phyloP scores from a whole-genome alignment of 2,113 vertebrate genomes.

The Orientallactaga bullata region DNA sequence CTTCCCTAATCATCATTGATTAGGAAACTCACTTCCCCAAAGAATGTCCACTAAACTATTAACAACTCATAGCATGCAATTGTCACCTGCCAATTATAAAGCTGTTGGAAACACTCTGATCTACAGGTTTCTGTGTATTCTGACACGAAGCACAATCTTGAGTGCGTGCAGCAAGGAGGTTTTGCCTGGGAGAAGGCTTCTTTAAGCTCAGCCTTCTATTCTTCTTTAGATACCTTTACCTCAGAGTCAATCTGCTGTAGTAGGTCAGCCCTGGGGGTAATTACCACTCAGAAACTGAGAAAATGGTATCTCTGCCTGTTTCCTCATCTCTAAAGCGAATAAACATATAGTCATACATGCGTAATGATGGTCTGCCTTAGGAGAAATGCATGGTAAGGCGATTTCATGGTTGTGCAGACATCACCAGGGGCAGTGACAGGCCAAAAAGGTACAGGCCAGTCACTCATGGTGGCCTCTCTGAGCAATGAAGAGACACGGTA shows the following conservation, averaged over 20 bases:
- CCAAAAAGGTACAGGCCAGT: background rate
- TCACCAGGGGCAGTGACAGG: background rate
- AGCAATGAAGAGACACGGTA: background rate
- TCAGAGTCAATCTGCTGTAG: constrained; percentile 8
- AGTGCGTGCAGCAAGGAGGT: background rate
- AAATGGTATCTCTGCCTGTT: constrained; percentile 42
- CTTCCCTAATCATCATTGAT: constrained; percentile 56
- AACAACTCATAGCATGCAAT: constrained; percentile 19
- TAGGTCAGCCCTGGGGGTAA: constrained; percentile 31
- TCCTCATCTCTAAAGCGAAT: constrained; percentile 53
- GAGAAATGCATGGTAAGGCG: background rate
- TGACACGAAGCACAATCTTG: background rate
- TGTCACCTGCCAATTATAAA: constrained; percentile 45
- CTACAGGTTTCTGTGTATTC: background rate
- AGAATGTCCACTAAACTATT: constrained; percentile 53
- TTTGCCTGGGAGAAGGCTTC: constrained; percentile 23
- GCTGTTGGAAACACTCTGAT: background rate
- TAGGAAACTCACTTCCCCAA: constrained; percentile 47
- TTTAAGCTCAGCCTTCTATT: background rate
- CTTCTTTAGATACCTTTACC: constrained; percentile 35
- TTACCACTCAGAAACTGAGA: constrained; percentile 24
- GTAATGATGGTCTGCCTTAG: background rate
- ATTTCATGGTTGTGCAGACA: background rate
- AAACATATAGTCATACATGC: background rate
- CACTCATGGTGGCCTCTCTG: too few relatives aligned